These are phyloP conservation scores for Grapholita molesta DNA, from an alignment of 1,140 invertebrate species.

Conservation along the genomic window DNA sequence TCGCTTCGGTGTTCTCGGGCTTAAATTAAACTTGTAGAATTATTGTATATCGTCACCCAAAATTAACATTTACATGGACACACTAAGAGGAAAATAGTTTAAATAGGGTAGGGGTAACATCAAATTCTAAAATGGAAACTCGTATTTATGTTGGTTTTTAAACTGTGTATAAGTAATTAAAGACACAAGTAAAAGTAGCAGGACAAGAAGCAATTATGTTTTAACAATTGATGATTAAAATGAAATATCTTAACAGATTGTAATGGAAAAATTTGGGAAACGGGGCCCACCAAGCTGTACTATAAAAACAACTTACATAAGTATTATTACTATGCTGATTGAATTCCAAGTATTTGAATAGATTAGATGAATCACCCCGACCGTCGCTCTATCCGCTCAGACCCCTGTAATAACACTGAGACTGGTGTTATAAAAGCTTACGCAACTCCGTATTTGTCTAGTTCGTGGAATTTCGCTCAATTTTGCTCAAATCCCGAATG, in stretches of 20 bases:
- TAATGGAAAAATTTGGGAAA: too few species aligned
- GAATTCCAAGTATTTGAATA: background rate
- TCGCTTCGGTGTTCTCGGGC: slow-evolving; percentile 22
- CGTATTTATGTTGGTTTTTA: too few species aligned
- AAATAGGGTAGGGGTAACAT: too few species aligned
- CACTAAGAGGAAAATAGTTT: background rate
- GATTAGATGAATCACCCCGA: background rate
- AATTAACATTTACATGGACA: background rate
- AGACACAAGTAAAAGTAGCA: too few species aligned
- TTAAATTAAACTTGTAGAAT: slow-evolving; percentile 36
- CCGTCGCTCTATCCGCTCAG: background rate
- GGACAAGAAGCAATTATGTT: too few species aligned
- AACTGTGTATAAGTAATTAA: too few species aligned
- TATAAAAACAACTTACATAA: too few species aligned
- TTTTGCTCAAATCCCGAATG: background rate
- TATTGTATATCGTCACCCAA: slow-evolving; percentile 8
- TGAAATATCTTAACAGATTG: too few species aligned
- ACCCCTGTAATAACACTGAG: background rate
- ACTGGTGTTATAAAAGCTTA: background rate
- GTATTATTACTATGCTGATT: background rate
- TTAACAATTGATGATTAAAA: too few species aligned
- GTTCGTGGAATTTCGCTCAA: background rate
- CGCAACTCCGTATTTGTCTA: background rate
- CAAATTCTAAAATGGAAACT: too few species aligned
- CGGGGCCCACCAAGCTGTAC: too few species aligned